Base-by-base conservation (phyloP, 2,888 invertebrate species). In the Rambutsinella grinnellia region DNA sequence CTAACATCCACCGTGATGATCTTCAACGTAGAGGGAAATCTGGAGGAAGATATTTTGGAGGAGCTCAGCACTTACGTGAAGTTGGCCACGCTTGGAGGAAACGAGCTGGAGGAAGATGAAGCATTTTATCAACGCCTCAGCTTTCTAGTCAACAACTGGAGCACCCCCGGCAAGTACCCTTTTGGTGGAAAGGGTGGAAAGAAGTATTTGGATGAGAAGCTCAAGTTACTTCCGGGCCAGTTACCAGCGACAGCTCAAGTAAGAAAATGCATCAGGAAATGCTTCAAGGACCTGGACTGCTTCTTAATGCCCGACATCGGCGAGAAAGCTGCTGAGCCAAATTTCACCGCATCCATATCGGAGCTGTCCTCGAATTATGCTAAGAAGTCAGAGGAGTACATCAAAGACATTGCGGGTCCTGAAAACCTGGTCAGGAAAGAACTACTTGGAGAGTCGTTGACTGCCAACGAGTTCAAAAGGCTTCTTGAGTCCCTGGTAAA, bases 281-380 rank as follows among this genome's bases (percentile, higher is more conserved):
- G 99, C 87, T 99, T 99, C 89, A 91, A 93, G 10, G 93, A 96
- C 86, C 96, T 98, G 84, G 93, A 94, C 27, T 98, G 99, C 88
- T 99, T 95, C 88, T 89, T 99, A 76, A 93, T 99, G 95, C 99
- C 99, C 53, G 98, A 99, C 90, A 99, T 99, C 0, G 79, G 79
- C 3, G 63, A 67, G 19, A 65, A 56, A 56, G 76, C 72, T 8
- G 54, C 56, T 3, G 21, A 36, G n/a, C n/a, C 44, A 5, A 23
- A 46, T 19, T 79, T 71, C 27, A 76, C 65, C 2, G 79, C 76
- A 27, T 15, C 61, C 5, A 44, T 68, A 19, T 17, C 54, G 1
- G 67, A 72, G n/a, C 17, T 78, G 1, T n/a, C 5, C 27, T 0
- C 17, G 2, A n/a, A 51, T 2, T 78, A 68, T 56, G n/a, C 51